Evolutionary conservation across 2,113 vertebrate species (phyloP), one percentile per base, ranked within the genome.

Genomic region (Phyllostomus discolor): DNA sequence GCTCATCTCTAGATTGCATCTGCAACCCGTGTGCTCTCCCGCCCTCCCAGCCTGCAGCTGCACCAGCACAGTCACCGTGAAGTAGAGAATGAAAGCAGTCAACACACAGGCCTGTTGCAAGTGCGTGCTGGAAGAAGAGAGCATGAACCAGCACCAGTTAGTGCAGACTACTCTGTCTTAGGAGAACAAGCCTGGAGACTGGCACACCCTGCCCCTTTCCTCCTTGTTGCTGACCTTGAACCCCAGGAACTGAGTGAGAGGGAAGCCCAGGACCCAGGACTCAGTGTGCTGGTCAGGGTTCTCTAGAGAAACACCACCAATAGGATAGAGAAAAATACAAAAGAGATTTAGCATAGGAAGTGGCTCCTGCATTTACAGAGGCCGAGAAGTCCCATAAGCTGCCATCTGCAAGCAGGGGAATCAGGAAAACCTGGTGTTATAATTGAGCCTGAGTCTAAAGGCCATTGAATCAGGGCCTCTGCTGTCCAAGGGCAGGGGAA

Each of bases 71-170:
- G 33, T 41, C 19, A 10, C 50, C 8, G 3, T n/a, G 46, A 73
- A 31, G 5, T 0, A n/a, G 31, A 62, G 4, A 46, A 8, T 43
- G 16, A 19, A 35, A 48, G 78, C n/a, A 41, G 33, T 54, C 38
- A n/a, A n/a, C 20, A 16, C 15, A 6, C 20, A 24, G n/a, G 22
- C 41, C 78, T 57, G 2, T 10, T 67, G 54, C 41, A 31, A 85
- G 52, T 10, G 15, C 0, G 10, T 3, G 8, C 14, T n/a, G 1
- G 12, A 2, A 28, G 26, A 41, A 79, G 48, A 43, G 2, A 41
- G 22, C 7, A 5, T 4, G 41, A 35, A n/a, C 10, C 48, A 80
- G 28, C 28, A 24, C 46, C 43, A 35, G 38, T 54, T 46, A 35
- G 28, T 7, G 66, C 9, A 76, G 48, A 22, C 64, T n/a, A 50